These are phyloP conservation scores for Holothuria leucospilota DNA, from an alignment of 53 echinoderm and acorn worm species.

Conservation along the genomic window DNA sequence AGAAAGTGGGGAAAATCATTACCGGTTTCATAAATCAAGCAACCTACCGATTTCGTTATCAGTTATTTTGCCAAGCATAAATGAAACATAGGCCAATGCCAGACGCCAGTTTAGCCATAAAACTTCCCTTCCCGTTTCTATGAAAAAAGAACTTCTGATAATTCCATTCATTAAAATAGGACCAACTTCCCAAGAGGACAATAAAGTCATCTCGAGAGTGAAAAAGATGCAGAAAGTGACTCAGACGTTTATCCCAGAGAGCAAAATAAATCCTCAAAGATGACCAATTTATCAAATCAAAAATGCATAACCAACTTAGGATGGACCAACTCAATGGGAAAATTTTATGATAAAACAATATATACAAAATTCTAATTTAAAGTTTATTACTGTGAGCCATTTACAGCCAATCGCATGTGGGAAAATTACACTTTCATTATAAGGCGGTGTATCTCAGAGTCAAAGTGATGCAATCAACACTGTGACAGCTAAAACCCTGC, in stretches of 20 bases:
- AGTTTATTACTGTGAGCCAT: too few species aligned
- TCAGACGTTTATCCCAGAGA: constrained; percentile 33
- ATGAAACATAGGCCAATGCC: background rate
- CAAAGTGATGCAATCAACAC: too few species aligned
- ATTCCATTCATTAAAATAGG: background rate
- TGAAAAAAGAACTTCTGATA: background rate
- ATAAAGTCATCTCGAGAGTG: background rate
- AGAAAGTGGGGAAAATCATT: constrained; percentile 12
- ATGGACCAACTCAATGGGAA: background rate
- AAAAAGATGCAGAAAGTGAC: constrained; percentile 8
- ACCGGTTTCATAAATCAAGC: constrained; percentile 20
- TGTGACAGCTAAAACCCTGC: too few species aligned
- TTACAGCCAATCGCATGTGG: too few species aligned
- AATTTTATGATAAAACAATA: too few species aligned
- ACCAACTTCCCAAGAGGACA: constrained; percentile 21
- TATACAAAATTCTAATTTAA: too few species aligned
- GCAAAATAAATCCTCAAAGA: constrained; percentile 4
- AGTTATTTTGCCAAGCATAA: background rate
- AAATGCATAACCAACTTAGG: constrained; percentile 23
- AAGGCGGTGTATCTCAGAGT: too few species aligned
- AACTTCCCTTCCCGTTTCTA: background rate
- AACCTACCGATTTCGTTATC: background rate
- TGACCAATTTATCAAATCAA: constrained; percentile 45
- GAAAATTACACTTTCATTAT: too few species aligned
- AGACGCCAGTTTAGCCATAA: background rate